Evolutionary conservation across 2,888 invertebrate genomes (phyloP), one percentile per base, ranked within the genome.

Genomic region (Galeruca laticollis): DNA sequence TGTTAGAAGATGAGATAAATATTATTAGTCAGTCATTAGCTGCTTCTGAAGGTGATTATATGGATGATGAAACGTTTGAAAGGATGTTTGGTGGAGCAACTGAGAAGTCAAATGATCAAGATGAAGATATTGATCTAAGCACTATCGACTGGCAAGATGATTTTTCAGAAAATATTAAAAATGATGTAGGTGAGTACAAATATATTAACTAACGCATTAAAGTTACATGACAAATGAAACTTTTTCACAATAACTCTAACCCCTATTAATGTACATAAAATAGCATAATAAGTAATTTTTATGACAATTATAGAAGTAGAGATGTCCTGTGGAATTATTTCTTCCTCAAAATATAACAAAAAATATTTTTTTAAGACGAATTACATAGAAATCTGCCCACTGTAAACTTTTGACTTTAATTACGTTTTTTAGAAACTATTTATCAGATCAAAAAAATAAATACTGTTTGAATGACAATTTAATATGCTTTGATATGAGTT

Each of bases 41-140:
- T 49, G 68, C 78, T 8, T 71, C 72, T 33, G 73, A 77, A 35
- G 77, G 62, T 64, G 82, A 82, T 75, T 82, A 76, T 70, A 81
- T 82, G 82, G 79, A 79, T 68, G 82, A 82, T 73, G 80, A 77
- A 51, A 80, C 80, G 47, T 82, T 82, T 72, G 80, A 79, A 60
- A 75, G 73, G 60, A 20, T 72, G 21, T 81, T 80, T 72, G 76
- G 78, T 54, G 47, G 26, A 26, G 49, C 57, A 47, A 69, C 35
- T 56, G 18, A 51, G 4, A 54, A 49, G 13, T 47, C 60, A 20
- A 51, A 40, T 33, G 11, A 26, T 11, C 18, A 20, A 26, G 10
- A 31, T 26, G 70, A 75, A 56, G 73, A 76, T 62, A 71, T 76
- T 47, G 56, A 76, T 71, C 65, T 77, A 18, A 67, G 47, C 13